Conservation (phyloP, 2,888 invertebrate species). For the Pristionchus japonicus region DNA sequence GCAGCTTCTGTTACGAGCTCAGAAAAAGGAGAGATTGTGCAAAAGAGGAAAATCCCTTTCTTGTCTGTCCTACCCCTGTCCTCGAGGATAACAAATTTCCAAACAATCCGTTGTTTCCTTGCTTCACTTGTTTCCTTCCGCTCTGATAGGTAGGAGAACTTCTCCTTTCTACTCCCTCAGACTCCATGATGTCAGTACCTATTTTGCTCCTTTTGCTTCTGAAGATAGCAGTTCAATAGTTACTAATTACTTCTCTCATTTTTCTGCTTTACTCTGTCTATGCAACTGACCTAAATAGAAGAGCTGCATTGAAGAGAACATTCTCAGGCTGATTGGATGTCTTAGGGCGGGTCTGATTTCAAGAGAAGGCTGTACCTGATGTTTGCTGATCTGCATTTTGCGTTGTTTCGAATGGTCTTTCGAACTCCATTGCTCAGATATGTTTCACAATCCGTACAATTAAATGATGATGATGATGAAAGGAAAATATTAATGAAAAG, state of each 20-base stretch:
- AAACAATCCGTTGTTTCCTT: conserved; percentile 8
- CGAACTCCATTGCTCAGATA: background rate
- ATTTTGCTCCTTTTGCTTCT: conserved; percentile 45
- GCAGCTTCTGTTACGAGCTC: too few species aligned
- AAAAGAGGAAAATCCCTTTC: conserved; percentile 17
- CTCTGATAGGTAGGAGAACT: conserved; percentile 48
- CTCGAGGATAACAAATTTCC: background rate
- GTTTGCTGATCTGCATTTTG: conserved; percentile 46
- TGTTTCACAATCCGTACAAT: too few species aligned
- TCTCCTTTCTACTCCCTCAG: conserved; percentile 50
- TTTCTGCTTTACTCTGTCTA: background rate
- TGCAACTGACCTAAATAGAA: background rate
- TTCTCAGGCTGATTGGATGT: background rate
- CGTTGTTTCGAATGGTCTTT: too few species aligned
- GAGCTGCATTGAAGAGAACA: background rate
- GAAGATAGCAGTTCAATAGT: conserved; percentile 45
- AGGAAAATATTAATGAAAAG: too few species aligned
- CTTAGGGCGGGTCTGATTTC: background rate
- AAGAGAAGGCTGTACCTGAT: background rate
- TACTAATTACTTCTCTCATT: background rate
- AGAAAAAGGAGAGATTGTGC: too few species aligned
- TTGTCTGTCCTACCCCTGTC: conserved; percentile 11
- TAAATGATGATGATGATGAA: too few species aligned
- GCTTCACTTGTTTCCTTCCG: conserved; percentile 26
- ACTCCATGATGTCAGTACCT: conserved; percentile 45